phyloP scores from a whole-genome alignment of 2,888 invertebrate genomes.

The Trilocha varians region DNA sequence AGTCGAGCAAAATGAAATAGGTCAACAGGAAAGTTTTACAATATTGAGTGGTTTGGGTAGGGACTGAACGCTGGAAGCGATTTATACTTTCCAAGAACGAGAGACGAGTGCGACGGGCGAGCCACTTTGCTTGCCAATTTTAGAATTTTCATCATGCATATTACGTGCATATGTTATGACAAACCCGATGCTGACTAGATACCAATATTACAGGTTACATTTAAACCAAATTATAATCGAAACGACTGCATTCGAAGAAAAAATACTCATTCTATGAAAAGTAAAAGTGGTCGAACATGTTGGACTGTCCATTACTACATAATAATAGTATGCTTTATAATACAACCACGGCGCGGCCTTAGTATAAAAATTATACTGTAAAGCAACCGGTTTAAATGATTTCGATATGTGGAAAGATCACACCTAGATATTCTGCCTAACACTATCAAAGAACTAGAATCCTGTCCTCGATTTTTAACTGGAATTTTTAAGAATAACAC shows the following conservation, averaged over 20 bases:
- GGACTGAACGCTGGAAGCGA: slow-evolving; percentile 25
- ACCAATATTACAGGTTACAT: no score
- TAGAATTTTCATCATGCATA: slow-evolving; percentile 11
- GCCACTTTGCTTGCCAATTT: slow-evolving; percentile 28
- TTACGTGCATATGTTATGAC: neutral
- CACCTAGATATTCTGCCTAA: no score
- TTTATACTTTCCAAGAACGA: slow-evolving; percentile 28
- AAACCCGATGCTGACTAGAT: neutral
- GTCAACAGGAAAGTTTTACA: slow-evolving; percentile 21
- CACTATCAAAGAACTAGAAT: no score
- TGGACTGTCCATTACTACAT: slow-evolving; percentile 7
- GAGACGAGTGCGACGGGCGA: slow-evolving; percentile 21
- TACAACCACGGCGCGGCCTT: neutral
- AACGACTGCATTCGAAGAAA: no score
- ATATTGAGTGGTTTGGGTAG: slow-evolving; percentile 20
- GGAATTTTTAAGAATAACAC: no score
- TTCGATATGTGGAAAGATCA: neutral
- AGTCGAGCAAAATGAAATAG: slow-evolving; percentile 14
- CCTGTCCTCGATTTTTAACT: no score
- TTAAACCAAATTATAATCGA: no score
- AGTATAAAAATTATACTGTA: neutral
- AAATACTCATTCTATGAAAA: neutral
- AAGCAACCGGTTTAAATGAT: neutral
- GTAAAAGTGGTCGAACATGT: slow-evolving; percentile 7
- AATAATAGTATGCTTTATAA: neutral